Conservation (phyloP, 1,140 invertebrate genomes). For the Phocides pigmalion region DNA sequence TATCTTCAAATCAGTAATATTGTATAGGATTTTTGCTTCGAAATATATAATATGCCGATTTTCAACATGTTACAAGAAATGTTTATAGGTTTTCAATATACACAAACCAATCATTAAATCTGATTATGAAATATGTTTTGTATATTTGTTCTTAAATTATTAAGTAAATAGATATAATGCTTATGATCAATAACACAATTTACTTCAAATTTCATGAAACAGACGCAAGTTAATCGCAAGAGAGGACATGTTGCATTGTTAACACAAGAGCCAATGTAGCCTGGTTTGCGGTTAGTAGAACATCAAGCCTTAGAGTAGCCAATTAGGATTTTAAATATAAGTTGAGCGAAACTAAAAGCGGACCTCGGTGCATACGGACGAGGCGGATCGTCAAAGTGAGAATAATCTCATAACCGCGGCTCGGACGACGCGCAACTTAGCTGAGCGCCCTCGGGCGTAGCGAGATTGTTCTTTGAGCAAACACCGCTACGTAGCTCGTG, state of each 20-base stretch:
- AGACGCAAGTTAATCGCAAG: no score
- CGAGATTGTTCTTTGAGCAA: slow-evolving; percentile 65
- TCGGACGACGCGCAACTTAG: slow-evolving; percentile 63
- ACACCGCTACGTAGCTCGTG: slow-evolving; percentile 41
- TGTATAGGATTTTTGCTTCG: no score
- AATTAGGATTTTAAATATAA: slow-evolving; percentile 65
- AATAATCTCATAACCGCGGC: slow-evolving; percentile 76
- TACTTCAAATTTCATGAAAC: neutral
- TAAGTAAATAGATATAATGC: no score
- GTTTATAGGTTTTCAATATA: no score
- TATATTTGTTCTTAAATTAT: no score
- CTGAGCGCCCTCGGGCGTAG: slow-evolving; percentile 64
- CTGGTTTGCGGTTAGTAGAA: slow-evolving; percentile 27
- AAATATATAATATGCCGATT: no score
- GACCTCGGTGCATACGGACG: slow-evolving; percentile 72
- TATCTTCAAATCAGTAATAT: no score
- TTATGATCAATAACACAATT: neutral
- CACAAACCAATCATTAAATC: no score
- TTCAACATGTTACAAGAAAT: no score
- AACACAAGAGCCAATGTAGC: slow-evolving; percentile 19
- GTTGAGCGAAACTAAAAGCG: slow-evolving; percentile 65
- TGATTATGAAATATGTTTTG: no score
- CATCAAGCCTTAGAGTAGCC: slow-evolving; percentile 47
- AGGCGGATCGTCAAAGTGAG: slow-evolving; percentile 72
- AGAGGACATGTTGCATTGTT: slow-evolving; percentile 14